Evolutionary conservation across 2,797 vertebrate species (phyloP), one percentile per base, ranked within the genome.

Genomic region (Gambelia wislizenii): DNA sequence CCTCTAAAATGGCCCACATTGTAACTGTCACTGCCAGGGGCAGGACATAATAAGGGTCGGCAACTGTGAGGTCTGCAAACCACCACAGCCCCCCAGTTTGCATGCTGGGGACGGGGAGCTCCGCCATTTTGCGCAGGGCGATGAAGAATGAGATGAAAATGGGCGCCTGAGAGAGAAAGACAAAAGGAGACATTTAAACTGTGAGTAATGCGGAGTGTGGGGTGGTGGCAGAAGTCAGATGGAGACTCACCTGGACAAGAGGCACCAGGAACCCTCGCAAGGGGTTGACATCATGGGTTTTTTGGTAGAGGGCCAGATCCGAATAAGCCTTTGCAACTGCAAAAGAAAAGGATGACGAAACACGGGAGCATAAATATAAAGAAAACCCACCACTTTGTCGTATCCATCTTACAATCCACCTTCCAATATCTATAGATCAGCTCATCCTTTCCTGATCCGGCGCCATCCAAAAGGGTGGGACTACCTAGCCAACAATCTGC

Each of bases 131-230:
- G 90, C 98, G 97, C 94, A 99, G 95, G 0, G 98, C 98, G 39
- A 98, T 96, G 97, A 98, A 99, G 97, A 98, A 99, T 0, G 98
- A 99, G 94, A 99, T 92, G 91, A 99, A 99, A 92, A 98, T 52
- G 0, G 98, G 98, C 0, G 97, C 95, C 98, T 99, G 92, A 67
- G 36, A 84, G 72, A 78, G 91, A 16, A 36, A 88, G n/a, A 44
- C 44, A 13, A 6, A 12, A 44, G 44, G 25, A 39, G 4, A 18
- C 2, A 10, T 69, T 27, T 4, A 33, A 30, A 56, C 2, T 20
- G 25, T 61, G 39, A 30, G 80, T 36, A 56, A 10, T 6, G 16
- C 44, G 7, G 30, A 18, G 61, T 7, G 61, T 12, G n/a, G 52
- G n/a, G 56, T 39, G 59, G 52, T 7, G 27, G 59, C n/a, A 83